Base-by-base conservation (phyloP, 2,113 vertebrate genomes). In the Mugil cephalus region DNA sequence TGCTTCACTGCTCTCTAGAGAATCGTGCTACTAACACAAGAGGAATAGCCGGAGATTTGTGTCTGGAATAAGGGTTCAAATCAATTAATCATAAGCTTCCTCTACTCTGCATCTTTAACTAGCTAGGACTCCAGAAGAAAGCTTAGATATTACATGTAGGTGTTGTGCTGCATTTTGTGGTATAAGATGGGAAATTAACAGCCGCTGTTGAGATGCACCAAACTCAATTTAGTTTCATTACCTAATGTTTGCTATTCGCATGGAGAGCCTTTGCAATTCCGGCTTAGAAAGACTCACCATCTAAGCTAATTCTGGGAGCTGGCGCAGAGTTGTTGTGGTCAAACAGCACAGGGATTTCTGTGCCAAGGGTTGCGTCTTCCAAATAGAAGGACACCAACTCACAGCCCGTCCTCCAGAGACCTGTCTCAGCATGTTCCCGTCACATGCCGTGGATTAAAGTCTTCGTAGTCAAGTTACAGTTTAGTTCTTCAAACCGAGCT, bases 281-380 rank as follows among this genome's bases (percentile, higher is more conserved):
- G 0, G 30, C 47, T 42, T 34, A 69, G 56, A 62, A 30, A 50
- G 53, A 52, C 54, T 74, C 38, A 42, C 80, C 52, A n/a, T 12
- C 48, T 14, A 19, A 53, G 24, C 39, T 71, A 66, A 87, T 64
- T 79, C 59, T 60, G 43, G 36, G 11, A 54, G 40, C 50, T 70
- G 74, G 79, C 68, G 70, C 24, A 51, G 17, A 60, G 36, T 19
- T 46, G 42, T 30, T 34, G 30, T 46, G 15, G 18, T 60, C 46
- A 53, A 70, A 70, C 17, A 42, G 45, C 45, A 13, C 3, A 39
- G 9, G 68, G 87, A 83, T 85, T 87, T 77, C 72, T 69, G 69
- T 77, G 35, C 42, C 72, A 60, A 3, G 11, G 42, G 52, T 42
- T 67, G 50, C 19, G 5, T 79, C 54, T 60, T 79, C 46, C 42